phyloP scores from a whole-genome alignment of 2,888 invertebrate genomes.

The Cacoxenus indagator region DNA sequence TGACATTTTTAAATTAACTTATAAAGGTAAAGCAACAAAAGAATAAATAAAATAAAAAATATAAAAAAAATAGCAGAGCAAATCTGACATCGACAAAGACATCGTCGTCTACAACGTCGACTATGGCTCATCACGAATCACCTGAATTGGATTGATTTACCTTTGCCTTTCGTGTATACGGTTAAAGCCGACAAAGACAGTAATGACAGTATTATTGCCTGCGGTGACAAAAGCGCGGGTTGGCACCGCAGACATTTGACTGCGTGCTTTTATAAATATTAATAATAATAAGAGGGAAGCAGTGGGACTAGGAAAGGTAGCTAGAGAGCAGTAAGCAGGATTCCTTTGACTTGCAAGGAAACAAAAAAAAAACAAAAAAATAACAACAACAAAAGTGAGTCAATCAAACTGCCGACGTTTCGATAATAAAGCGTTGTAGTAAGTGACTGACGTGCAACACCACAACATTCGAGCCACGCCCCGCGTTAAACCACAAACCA shows the following conservation, averaged over 20 bases:
- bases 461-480: not conserved
- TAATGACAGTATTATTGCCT: not conserved
- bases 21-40: slow-evolving; percentile 34
- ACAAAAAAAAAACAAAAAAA: slow-evolving; percentile 30
- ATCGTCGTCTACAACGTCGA: not conserved
- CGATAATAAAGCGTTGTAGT: slow-evolving; percentile 43
- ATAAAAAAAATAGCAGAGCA: not conserved
- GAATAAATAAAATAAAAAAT: not conserved
- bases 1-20: slow-evolving; percentile 58
- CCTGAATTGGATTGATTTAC: not conserved
- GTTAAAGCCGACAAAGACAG: slow-evolving; percentile 4
- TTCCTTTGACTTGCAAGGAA: slow-evolving; percentile 9
- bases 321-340: slow-evolving; percentile 25
- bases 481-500: not conserved
- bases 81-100: not conserved
- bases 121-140: too few relatives aligned
- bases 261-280: not conserved
- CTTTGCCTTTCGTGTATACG: not conserved
- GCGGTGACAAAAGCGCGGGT: not conserved
- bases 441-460: slow-evolving; percentile 4
- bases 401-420: slow-evolving; percentile 58
- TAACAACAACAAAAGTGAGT: slow-evolving; percentile 43
- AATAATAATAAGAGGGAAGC: not conserved
- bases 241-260: not conserved
- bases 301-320: not conserved